Percentiles rank a stretch among this genome's conserved stretches.
Conservation (phyloP, 2,797 vertebrate genomes). For the Protosalanx chinensis region DNA sequence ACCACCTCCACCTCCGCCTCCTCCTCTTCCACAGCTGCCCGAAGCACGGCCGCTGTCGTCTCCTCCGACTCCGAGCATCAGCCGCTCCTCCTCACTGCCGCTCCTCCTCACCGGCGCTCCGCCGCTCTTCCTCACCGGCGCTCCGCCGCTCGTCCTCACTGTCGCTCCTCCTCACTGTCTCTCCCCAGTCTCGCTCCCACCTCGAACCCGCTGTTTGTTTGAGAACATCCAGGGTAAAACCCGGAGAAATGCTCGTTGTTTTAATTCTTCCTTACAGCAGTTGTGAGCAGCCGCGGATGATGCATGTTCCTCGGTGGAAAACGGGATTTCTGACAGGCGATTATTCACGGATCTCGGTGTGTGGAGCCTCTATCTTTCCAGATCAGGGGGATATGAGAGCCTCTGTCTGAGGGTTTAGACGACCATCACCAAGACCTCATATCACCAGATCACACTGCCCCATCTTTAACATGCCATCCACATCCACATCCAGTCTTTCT, state of each 20-base stretch:
- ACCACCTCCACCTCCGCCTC: constrained; percentile 32
- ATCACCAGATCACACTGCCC: not conserved
- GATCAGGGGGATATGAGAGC: too few species aligned
- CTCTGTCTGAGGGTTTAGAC: too few species aligned
- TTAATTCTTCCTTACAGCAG: constrained; percentile 11
- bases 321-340: not conserved
- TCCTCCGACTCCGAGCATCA: constrained; percentile 42
- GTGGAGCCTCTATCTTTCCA: not conserved
- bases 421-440: not conserved
- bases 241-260: not conserved
- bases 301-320: not conserved
- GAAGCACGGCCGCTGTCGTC: constrained; percentile 36
- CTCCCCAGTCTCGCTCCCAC: constrained; percentile 18
- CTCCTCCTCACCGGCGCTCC: constrained; percentile 43
- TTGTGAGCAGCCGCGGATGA: constrained; percentile 32
- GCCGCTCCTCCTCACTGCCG: constrained; percentile 35
- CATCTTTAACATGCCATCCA: not conserved
- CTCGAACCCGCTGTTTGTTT: constrained; percentile 32
- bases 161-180: not conserved
- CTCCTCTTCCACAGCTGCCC: constrained; percentile 41
- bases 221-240: constrained; percentile 55
- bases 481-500: not conserved
- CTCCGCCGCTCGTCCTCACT: not conserved
- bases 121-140: constrained; percentile 17
- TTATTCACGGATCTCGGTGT: not conserved